A percentile compares a stretch with the other conserved stretches of the same genome.
These are phyloP conservation scores for Physocephala rufipes DNA, from an alignment of 2,888 invertebrate species.

Conservation along the genomic window DNA sequence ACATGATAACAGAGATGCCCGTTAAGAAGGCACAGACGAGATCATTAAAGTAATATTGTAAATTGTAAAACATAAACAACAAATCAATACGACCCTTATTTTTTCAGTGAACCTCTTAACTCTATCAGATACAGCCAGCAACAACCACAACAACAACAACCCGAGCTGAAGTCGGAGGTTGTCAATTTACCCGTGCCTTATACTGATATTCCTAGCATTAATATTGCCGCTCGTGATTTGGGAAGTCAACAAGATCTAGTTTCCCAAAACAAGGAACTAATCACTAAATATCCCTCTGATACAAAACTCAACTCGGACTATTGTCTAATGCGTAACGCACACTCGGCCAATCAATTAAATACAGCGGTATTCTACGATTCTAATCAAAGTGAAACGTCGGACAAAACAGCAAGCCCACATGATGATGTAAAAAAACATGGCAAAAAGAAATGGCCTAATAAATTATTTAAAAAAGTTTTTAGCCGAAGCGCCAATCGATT, in stretches of 20 bases:
- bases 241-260: constrained; percentile 37
- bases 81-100: neutral
- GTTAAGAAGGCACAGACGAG: constrained; percentile 38
- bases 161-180: neutral
- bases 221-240: constrained; percentile 40
- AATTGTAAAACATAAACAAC: neutral
- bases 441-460: constrained; percentile 51
- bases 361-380: constrained; percentile 14
- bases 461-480: constrained; percentile 53
- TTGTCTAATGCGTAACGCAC: constrained; percentile 50
- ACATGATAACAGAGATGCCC: constrained; percentile 36
- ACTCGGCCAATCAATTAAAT: constrained; percentile 54
- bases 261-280: no score
- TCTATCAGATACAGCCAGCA: neutral
- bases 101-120: neutral
- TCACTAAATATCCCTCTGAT: constrained; percentile 34
- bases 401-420: constrained; percentile 47
- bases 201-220: constrained; percentile 45
- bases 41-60: constrained; percentile 22
- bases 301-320: constrained; percentile 24
- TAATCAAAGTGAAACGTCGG: constrained; percentile 43
- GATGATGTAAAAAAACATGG: constrained; percentile 49
- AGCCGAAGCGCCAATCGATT: constrained; percentile 54
- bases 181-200: constrained; percentile 34
- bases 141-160: neutral